Evolutionary conservation across 2,797 vertebrate species (phyloP).

Genomic region (Monodelphis domestica): DNA sequence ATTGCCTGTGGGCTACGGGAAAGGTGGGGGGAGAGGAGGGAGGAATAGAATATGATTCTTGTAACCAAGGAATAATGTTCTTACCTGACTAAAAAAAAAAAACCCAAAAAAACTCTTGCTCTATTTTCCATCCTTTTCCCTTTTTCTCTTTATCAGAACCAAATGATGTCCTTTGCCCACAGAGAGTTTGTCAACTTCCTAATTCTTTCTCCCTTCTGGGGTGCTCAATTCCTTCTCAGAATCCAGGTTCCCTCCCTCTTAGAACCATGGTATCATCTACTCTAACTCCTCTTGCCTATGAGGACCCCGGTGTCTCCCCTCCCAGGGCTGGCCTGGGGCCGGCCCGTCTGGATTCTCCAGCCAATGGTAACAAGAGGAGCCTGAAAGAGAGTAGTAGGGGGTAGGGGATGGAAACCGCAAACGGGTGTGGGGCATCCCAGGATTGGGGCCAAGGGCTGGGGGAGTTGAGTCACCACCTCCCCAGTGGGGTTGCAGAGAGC

Average conservation of each 20-base stretch:
- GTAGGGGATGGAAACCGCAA: background rate
- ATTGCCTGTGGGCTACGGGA: too few relatives aligned
- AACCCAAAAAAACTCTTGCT: background rate
- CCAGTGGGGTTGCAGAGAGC: background rate
- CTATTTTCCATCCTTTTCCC: background rate
- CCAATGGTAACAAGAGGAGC: background rate
- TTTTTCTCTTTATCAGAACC: background rate
- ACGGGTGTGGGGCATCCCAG: constrained; percentile 33
- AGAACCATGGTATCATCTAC: background rate
- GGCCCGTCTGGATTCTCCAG: background rate
- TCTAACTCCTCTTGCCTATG: background rate
- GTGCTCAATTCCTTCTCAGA: background rate
- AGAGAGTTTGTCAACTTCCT: background rate
- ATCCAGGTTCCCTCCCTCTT: background rate
- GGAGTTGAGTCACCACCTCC: constrained; percentile 17
- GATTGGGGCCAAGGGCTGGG: background rate
- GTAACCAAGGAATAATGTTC: too few relatives aligned
- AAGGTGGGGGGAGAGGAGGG: too few relatives aligned
- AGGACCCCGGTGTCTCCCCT: background rate
- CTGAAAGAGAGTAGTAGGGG: background rate
- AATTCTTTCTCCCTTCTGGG: background rate
- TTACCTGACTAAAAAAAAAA: too few relatives aligned
- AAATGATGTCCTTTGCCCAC: background rate
- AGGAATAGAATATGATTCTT: too few relatives aligned
- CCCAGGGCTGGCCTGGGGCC: background rate